Base-by-base conservation (phyloP, 2,888 invertebrate species). In the Pristionchus mayeri region DNA sequence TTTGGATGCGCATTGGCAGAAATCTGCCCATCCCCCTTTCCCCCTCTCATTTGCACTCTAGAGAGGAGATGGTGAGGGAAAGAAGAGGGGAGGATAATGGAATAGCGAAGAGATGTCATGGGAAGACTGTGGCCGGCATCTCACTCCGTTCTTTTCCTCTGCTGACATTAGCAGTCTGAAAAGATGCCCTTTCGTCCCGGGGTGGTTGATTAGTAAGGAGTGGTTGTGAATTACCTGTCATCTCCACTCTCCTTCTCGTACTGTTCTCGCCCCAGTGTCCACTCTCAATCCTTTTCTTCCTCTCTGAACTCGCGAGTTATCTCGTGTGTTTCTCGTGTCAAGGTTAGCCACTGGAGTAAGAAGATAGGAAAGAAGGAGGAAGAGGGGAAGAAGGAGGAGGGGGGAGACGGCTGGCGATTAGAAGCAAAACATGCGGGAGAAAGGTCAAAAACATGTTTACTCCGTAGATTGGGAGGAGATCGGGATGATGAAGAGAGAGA, bases 391-490 rank as follows among this genome's bases (percentile, higher is more conserved):
- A 76, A 37, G 48, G 30, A 50, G 34, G 34, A 24, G 50, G 76
- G 21, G 21, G 18, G 50, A 34, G 52, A 30, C 21, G n/a, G 75
- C 9, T 34, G 44, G n/a, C 44, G 24, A 44, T 24, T 37, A 18
- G 75, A 75, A 75, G 75, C 75, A 75, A 75, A 75, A 75, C 44
- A 75, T 44, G 76, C 13, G 40, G 13, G 80, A 30, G 40, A 24
- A 80, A 80, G 37, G 80, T 30, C 37, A 30, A 54, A 78, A 80
- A 80, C 80, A 80, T 80, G 80, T 80, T 80, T 80, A 80, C 80
- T 57, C 21, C 44, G 40, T 3, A 37, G n/a, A n/a, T n/a, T n/a
- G n/a, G n/a, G n/a, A 37, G 7, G 21, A 80, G 34, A 57, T 34
- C 9, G 34, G 52, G 50, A 37, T 24, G 3, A 9, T 34, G 24